Base-by-base conservation (phyloP, 2,888 invertebrate species). In the Cinara cedri region DNA sequence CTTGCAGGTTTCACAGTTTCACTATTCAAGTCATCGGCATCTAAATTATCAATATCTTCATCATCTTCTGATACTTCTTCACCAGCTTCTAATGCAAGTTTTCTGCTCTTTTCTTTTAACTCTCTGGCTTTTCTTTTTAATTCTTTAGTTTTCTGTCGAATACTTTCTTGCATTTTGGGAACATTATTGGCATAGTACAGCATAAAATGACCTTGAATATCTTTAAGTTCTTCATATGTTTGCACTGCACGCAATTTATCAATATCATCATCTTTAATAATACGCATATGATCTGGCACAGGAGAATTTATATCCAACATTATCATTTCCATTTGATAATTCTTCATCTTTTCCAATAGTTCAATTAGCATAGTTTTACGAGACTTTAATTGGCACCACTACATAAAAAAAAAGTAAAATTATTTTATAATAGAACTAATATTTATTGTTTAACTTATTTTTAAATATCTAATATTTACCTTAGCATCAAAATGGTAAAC, bases 401-500 rank as follows among this genome's bases (percentile, higher is more conserved):
- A 83, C 51, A 83, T 85, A 24, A 6, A 57, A 34, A 1, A 46
- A 24, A 62, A 42, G 74, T 60, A 63, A 46, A 10, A 16, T 11
- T 44, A 66, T 72, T 14, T 34, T 63, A n/a, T 14, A 16, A 19
- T 26, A 21, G 21, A 65, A 1, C 1, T 63, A 21, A 16, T 51
- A 8, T 4, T 9, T 72, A 19, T 26, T 19, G 44, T 57, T 14
- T 49, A 11, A 26, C 1, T 46, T 10, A 26, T 26, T 34, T 34
- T 34, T n/a, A n/a, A n/a, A 54, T 9, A 19, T 60, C 3, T 60
- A 21, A 78, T 42, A 82, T 84, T 83, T 85, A 91, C 92, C 89
- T 95, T 95, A 74, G 95, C 96, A 86, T 98, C 98, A 86, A 90
- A 96, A 84, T 94, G 93, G 87, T 96, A 98, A n/a, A 99, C 93